Evolutionary conservation across 2,113 vertebrate species (phyloP).

Genomic region (Zapus hudsonius): DNA sequence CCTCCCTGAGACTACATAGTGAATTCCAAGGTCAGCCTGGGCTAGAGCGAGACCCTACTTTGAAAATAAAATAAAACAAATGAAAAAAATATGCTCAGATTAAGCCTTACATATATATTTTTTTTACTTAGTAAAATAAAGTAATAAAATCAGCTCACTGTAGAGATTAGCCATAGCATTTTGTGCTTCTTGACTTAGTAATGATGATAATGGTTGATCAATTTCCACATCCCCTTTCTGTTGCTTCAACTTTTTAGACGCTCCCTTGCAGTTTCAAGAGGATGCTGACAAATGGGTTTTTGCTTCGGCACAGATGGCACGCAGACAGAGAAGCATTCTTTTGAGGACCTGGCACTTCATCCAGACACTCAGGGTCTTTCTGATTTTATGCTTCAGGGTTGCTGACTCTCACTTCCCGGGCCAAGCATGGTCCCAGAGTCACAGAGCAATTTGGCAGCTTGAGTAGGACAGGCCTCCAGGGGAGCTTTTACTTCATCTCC

Average conservation of each 20-base stretch:
- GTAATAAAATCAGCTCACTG: slow-evolving; percentile 57
- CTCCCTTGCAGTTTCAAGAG: slow-evolving; percentile 55
- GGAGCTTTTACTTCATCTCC: slow-evolving; percentile 25
- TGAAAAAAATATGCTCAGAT: no score
- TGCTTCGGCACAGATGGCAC: slow-evolving; percentile 60
- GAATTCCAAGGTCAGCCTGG: no score
- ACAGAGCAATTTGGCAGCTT: slow-evolving; percentile 50
- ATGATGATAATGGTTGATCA: slow-evolving; percentile 48
- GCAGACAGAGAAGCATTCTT: slow-evolving; percentile 70
- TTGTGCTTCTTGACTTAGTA: slow-evolving; percentile 64
- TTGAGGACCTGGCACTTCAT: slow-evolving; percentile 25
- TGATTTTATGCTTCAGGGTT: slow-evolving; percentile 58
- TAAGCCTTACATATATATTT: no score
- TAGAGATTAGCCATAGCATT: slow-evolving; percentile 54
- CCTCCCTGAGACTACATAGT: no score
- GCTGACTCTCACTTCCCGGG: slow-evolving; percentile 69
- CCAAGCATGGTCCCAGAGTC: neutral
- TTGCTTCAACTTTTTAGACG: slow-evolving; percentile 60
- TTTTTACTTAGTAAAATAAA: slow-evolving; percentile 36
- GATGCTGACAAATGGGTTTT: slow-evolving; percentile 68
- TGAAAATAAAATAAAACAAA: no score
- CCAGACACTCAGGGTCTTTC: slow-evolving; percentile 56
- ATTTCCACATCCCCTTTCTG: slow-evolving; percentile 48
- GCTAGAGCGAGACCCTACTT: no score
- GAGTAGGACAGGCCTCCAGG: slow-evolving; percentile 22